phyloP scores from a whole-genome alignment of 2,113 vertebrate species.

The Otus sunia region DNA sequence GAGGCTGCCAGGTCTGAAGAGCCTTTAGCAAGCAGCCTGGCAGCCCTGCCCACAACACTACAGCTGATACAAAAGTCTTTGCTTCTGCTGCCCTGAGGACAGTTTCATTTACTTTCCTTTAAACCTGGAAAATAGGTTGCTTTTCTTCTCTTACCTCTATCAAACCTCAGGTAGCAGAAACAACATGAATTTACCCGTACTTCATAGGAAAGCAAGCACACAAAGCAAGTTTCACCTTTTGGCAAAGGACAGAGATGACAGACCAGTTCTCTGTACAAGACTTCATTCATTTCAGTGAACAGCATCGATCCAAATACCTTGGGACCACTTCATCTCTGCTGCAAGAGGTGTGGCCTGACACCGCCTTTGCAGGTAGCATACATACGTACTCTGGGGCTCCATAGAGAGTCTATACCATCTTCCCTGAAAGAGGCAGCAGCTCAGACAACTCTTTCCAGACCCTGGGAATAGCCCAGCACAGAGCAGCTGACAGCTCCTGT shows the following conservation, averaged over 20 bases:
- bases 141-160: background rate
- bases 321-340: background rate
- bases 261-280: background rate
- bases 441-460: background rate
- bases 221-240: background rate
- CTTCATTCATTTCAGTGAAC: background rate
- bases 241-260: background rate
- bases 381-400: background rate
- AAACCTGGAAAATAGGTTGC: conserved; percentile 32
- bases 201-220: background rate
- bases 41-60: conserved; percentile 7
- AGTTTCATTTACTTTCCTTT: conserved; percentile 46
- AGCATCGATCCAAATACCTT: background rate
- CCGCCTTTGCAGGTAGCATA: background rate
- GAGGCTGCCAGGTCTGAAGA: conserved; percentile 2
- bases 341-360: background rate
- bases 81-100: conserved; percentile 3
- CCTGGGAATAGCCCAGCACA: background rate
- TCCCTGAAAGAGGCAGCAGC: background rate
- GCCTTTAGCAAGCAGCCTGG: conserved; percentile 20
- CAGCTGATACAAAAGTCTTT: conserved; percentile 8
- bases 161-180: conserved; percentile 11
- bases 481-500: background rate
- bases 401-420: background rate
- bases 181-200: background rate